Conservation (phyloP, 2,113 vertebrate genomes). For the Urocitellus parryii region DNA sequence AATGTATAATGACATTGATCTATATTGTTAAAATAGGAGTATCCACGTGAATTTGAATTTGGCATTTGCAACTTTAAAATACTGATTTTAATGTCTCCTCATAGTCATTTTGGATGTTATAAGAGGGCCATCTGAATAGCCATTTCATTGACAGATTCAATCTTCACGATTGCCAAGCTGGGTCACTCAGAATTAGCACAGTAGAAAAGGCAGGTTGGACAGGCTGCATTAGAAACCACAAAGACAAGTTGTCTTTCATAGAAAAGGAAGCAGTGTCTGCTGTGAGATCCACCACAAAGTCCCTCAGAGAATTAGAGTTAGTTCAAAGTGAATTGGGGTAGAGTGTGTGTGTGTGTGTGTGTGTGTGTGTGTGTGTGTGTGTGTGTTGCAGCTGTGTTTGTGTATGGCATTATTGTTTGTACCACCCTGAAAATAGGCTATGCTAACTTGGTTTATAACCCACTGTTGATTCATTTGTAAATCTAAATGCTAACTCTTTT, state of each 20-base stretch:
- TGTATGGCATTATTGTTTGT: background rate
- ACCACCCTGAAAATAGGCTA: background rate
- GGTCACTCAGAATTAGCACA: conserved; percentile 56
- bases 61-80: background rate
- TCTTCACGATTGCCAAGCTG: conserved; percentile 29
- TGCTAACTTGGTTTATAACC: conserved; percentile 31
- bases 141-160: background rate
- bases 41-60: conserved; percentile 40
- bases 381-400: background rate
- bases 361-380: too few species aligned
- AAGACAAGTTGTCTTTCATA: conserved; percentile 11
- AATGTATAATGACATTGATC: background rate
- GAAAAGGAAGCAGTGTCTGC: background rate
- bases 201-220: background rate
- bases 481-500: conserved; percentile 49
- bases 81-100: background rate
- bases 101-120: conserved; percentile 14
- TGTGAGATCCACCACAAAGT: background rate
- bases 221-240: background rate
- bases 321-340: background rate
- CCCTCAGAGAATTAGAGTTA: background rate
- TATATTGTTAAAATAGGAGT: background rate
- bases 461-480: conserved; percentile 53
- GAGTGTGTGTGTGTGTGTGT: background rate
- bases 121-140: background rate